Evolutionary conservation across 2,888 invertebrate genomes (phyloP).

Genomic region (Phengaris arion): DNA sequence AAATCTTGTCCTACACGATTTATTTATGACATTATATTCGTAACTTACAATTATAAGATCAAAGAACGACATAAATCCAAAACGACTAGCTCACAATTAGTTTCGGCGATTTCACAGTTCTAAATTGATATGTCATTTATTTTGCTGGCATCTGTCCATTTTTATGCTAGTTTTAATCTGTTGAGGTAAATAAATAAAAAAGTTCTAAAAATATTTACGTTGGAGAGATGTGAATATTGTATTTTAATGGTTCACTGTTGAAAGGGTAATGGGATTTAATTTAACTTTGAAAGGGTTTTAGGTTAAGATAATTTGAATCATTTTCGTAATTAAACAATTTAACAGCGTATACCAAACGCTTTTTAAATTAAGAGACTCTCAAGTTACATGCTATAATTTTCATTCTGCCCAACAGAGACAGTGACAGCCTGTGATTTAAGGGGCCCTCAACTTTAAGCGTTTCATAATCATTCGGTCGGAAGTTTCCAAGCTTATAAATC

Average conservation of each 20-base stretch:
- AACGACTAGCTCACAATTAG: slow-evolving; percentile 5
- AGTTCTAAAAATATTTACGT: slow-evolving; percentile 6
- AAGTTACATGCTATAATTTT: too few species aligned
- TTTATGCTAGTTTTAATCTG: slow-evolving; percentile 24
- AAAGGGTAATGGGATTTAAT: neutral
- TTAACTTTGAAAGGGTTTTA: neutral
- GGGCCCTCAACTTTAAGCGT: too few species aligned
- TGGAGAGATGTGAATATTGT: slow-evolving; percentile 6
- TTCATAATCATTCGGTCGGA: too few species aligned
- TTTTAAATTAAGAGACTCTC: too few species aligned
- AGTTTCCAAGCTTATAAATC: too few species aligned
- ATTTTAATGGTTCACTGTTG: neutral
- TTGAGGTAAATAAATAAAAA: slow-evolving; percentile 19
- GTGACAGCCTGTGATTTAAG: too few species aligned
- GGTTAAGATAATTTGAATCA: too few species aligned
- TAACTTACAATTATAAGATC: slow-evolving; percentile 25
- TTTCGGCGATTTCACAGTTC: slow-evolving; percentile 27
- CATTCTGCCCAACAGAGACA: too few species aligned
- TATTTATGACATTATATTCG: slow-evolving; percentile 2
- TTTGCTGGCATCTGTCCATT: slow-evolving; percentile 22
- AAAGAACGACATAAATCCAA: slow-evolving; percentile 10
- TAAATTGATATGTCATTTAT: slow-evolving; percentile 27
- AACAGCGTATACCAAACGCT: too few species aligned
- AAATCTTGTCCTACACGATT: neutral
- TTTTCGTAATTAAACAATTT: too few species aligned